These are phyloP conservation scores for Muscidifurax raptorellus DNA, from an alignment of 1,140 invertebrate species.

Conservation along the genomic window DNA sequence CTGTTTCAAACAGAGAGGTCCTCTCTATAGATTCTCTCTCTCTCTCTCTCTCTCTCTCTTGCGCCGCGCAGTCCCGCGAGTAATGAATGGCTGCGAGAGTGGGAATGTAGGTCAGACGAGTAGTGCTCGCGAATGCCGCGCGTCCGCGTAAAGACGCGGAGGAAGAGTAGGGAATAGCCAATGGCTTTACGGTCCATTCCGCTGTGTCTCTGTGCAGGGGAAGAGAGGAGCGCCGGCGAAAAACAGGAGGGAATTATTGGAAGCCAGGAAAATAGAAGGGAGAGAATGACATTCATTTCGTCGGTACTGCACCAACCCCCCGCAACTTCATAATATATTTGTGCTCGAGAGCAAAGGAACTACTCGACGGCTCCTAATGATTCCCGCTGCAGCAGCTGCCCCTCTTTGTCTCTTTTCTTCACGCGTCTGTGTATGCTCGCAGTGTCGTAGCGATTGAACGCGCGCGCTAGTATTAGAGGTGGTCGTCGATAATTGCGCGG, in stretches of 20 bases:
- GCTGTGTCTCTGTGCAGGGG: not conserved
- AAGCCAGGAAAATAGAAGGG: not conserved
- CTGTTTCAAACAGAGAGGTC: conserved; percentile 1
- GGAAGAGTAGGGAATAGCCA: not conserved
- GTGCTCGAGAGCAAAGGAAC: not conserved
- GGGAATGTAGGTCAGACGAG: conserved; percentile 16
- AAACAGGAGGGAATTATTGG: not conserved
- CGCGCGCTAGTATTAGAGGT: not conserved
- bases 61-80: not conserved
- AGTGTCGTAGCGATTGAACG: not conserved
- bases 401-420: not conserved
- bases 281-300: not conserved
- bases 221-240: not conserved
- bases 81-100: conserved; percentile 9
- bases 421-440: not conserved
- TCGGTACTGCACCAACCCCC: too few relatives aligned
- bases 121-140: not conserved
- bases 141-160: not conserved
- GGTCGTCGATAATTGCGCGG: conserved; percentile 1
- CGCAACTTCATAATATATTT: not conserved
- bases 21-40: not conserved
- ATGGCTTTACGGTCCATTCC: not conserved
- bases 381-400: not conserved
- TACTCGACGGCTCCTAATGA: conserved; percentile 10
- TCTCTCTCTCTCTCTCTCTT: not conserved